A percentile compares a stretch with the other conserved stretches of the same genome.
These are phyloP conservation scores for Cricetomys ansorgei DNA, from an alignment of 2,113 vertebrate genomes.

Conservation along the genomic window DNA sequence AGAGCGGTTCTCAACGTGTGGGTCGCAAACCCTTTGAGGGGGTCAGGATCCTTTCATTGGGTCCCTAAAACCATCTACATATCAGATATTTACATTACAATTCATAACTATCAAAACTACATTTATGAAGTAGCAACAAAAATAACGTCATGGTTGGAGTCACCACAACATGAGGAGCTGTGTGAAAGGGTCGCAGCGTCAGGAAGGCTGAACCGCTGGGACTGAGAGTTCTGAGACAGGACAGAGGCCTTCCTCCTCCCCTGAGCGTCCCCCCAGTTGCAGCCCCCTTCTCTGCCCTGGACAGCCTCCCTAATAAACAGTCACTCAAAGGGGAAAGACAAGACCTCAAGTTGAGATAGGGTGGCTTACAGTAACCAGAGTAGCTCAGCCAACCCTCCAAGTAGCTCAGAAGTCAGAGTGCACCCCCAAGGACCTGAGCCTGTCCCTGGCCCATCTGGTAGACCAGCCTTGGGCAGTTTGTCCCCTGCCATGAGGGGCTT, in stretches of 20 bases:
- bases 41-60: no score
- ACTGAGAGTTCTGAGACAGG: neutral
- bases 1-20: no score
- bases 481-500: neutral
- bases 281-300: neutral
- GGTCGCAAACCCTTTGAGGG: no score
- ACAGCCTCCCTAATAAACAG: neutral
- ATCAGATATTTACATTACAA: no score
- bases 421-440: neutral
- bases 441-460: neutral
- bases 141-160: no score
- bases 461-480: neutral
- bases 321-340: neutral
- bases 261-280: neutral
- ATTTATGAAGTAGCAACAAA: no score
- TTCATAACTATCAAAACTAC: no score
- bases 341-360: no score
- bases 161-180: no score
- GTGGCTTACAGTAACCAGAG: neutral
- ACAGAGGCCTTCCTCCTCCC: neutral
- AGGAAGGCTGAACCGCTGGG: no score
- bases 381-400: neutral
- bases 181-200: no score
- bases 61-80: no score
- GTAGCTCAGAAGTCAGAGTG: neutral